Conservation (phyloP, 2,113 vertebrate genomes). For the Nerophis lumbriciformis region DNA sequence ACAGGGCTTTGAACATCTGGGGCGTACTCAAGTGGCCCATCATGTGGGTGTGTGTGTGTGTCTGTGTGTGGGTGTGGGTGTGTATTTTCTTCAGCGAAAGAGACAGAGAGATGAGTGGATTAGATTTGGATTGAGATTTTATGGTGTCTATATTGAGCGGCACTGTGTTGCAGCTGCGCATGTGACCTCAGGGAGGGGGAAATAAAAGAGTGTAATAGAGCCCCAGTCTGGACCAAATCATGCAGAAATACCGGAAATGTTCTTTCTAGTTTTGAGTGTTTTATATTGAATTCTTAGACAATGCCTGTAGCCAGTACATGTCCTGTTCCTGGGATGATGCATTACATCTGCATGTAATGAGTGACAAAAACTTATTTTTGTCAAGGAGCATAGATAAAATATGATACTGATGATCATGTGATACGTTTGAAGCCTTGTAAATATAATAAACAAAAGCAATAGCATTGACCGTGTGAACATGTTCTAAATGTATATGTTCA, state of each 20-base stretch:
- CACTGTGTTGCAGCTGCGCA: slow-evolving; percentile 26
- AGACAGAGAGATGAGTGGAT: slow-evolving; percentile 28
- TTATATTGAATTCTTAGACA: not conserved
- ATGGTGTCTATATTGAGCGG: slow-evolving; percentile 24
- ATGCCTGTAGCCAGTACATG: not conserved
- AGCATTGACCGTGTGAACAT: not conserved
- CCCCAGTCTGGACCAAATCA: not conserved
- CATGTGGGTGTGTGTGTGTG: slow-evolving; percentile 7
- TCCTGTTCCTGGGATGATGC: slow-evolving; percentile 8
- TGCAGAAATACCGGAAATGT: slow-evolving; percentile 5
- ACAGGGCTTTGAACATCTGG: slow-evolving; percentile 41
- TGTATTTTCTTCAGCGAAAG: slow-evolving; percentile 6
- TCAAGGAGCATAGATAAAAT: slow-evolving; percentile 16
- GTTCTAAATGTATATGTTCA: not conserved
- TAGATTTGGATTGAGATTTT: slow-evolving; percentile 27
- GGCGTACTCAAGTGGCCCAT: slow-evolving; percentile 24
- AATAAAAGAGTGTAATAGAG: slow-evolving; percentile 15
- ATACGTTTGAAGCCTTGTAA: not conserved
- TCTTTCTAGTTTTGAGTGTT: not conserved
- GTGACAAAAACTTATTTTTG: slow-evolving; percentile 9
- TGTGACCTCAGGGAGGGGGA: slow-evolving; percentile 17
- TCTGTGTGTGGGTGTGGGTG: not conserved
- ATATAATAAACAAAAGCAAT: not conserved
- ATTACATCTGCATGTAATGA: not conserved
- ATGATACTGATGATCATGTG: slow-evolving; percentile 2